phyloP scores from a whole-genome alignment of 92 coral and sea anemone species.

The Metridium senile region DNA sequence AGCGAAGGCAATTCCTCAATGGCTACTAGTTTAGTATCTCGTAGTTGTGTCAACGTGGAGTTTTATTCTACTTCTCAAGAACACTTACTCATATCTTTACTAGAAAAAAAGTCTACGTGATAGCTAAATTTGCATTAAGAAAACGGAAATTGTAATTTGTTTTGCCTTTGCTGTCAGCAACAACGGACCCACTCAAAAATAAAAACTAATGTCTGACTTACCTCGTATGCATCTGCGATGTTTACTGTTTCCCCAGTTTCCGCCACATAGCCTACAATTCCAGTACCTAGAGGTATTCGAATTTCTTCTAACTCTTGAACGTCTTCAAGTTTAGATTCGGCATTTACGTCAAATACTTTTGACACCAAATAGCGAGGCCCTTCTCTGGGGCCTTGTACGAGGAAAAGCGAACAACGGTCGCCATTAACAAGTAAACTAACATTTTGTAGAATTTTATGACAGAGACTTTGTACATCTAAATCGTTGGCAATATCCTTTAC shows the following conservation, averaged over 20 bases:
- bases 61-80: slow-evolving; percentile 7
- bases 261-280: slow-evolving; percentile 96
- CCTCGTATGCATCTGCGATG: slow-evolving; percentile 98
- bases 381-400: slow-evolving; percentile 91
- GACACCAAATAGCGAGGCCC: slow-evolving; percentile 97
- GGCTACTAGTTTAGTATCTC: not conserved
- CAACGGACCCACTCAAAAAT: not conserved
- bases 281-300: slow-evolving; percentile 96
- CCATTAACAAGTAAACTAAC: slow-evolving; percentile 97
- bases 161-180: slow-evolving; percentile 4
- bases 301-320: slow-evolving; percentile 95
- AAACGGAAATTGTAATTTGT: slow-evolving; percentile 21
- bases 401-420: slow-evolving; percentile 98
- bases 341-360: slow-evolving; percentile 98
- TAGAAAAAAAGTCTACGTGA: slow-evolving; percentile 9
- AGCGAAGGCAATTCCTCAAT: slow-evolving; percentile 22
- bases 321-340: slow-evolving; percentile 97
- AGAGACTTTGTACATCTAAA: slow-evolving; percentile 90
- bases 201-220: slow-evolving; percentile 26
- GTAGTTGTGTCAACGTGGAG: not conserved
- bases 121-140: slow-evolving; percentile 22
- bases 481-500: slow-evolving; percentile 98
- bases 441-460: slow-evolving; percentile 99
- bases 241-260: slow-evolving; percentile 98
- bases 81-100: slow-evolving; percentile 25